Conservation (phyloP, 2,797 vertebrate genomes). For the Typhlichthys eigenmanni region DNA sequence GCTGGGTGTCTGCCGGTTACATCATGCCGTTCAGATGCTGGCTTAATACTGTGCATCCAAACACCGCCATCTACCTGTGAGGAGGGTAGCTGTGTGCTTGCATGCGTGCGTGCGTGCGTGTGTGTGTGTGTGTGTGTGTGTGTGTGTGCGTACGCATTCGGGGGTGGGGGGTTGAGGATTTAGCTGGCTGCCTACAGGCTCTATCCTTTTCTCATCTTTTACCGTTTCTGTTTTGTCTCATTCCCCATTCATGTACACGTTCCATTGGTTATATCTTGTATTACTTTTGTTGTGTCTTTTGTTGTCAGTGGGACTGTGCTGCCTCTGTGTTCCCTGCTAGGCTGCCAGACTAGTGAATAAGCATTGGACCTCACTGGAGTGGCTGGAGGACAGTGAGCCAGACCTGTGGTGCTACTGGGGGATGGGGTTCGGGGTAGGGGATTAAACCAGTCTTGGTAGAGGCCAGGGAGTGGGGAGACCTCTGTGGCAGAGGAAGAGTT, state of each 20-base stretch:
- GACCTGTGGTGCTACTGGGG: conserved; percentile 21
- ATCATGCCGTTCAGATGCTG: conserved; percentile 73
- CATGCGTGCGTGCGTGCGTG: not conserved
- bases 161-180: too few relatives aligned
- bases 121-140: too few relatives aligned
- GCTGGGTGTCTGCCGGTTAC: conserved; percentile 69
- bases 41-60: conserved; percentile 51
- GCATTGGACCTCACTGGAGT: conserved; percentile 69
- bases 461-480: conserved; percentile 30
- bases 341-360: conserved; percentile 67
- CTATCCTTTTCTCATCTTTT: too few relatives aligned
- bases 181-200: too few relatives aligned
- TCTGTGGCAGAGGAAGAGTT: conserved; percentile 31
- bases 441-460: conserved; percentile 5
- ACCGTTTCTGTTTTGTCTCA: too few relatives aligned
- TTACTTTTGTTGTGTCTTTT: not conserved
- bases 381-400: conserved; percentile 45
- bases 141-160: too few relatives aligned
- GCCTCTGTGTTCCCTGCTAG: conserved; percentile 59
- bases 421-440: conserved; percentile 34
- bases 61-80: conserved; percentile 76
- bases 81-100: conserved; percentile 51
- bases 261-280: too few relatives aligned
- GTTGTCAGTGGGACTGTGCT: conserved; percentile 34
- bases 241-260: too few relatives aligned